A percentile compares a stretch with the other conserved stretches of the same genome.
phyloP scores from a whole-genome alignment of 2,888 invertebrate genomes.

The Drosophila barbarae region DNA sequence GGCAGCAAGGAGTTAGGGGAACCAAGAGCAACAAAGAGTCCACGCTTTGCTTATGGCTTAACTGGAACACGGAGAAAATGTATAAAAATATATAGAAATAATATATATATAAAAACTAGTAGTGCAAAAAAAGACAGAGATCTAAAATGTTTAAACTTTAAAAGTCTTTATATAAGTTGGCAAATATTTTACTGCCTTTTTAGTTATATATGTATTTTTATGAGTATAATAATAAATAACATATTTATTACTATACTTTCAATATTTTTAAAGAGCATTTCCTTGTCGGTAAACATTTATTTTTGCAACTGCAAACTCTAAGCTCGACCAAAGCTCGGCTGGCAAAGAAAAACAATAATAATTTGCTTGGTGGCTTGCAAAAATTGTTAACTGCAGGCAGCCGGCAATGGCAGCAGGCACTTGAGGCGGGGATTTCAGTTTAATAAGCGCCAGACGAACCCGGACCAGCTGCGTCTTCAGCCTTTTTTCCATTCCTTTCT shows the following conservation, averaged over 20 bases:
- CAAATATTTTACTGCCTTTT: too few relatives aligned
- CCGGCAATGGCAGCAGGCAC: conserved; percentile 38
- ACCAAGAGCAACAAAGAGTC: conserved; percentile 29
- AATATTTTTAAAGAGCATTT: conserved; percentile 6
- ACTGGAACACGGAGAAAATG: conserved; percentile 41
- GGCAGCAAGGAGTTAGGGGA: conserved; percentile 13
- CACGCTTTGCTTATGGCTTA: conserved; percentile 44
- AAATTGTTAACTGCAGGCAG: conserved; percentile 51
- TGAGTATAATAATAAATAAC: too few relatives aligned
- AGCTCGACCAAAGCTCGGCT: conserved; percentile 28
- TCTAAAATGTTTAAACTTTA: too few relatives aligned
- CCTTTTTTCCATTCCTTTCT: conserved; percentile 6
- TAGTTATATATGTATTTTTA: background rate
- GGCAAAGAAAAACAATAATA: conserved; percentile 50
- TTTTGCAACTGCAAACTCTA: background rate
- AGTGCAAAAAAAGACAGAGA: background rate
- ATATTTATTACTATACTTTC: background rate
- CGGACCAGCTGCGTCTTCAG: conserved; percentile 66
- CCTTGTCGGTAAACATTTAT: background rate
- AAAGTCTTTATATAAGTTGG: too few relatives aligned
- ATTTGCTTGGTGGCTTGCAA: conserved; percentile 48
- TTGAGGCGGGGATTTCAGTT: conserved; percentile 72
- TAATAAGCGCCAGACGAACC: conserved; percentile 72
- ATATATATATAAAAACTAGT: background rate
- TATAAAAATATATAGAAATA: conserved; percentile 24